Evolutionary conservation across 2,113 vertebrate species (phyloP), one percentile per base, ranked within the genome.

Genomic region (Rostratula benghalensis): DNA sequence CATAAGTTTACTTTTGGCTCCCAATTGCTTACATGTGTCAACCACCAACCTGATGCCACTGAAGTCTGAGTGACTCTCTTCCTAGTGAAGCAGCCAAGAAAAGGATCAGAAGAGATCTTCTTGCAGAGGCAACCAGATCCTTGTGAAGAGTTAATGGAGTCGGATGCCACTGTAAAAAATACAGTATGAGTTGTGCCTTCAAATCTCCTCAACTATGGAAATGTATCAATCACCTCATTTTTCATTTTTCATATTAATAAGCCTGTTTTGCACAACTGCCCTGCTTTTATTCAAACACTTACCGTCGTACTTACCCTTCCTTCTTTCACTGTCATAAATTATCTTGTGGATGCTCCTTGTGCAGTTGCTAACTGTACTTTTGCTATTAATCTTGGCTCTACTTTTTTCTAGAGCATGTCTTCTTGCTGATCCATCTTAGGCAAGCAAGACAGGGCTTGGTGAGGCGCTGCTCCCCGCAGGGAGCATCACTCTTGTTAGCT

Each of bases 101-200:
- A 84, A 77, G 82, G 20, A 60, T 27, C 46, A 70, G 85, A 89
- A 35, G 43, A 85, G 5, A 70, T 79, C 67, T 79, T 70, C 57
- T 68, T 33, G 19, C 33, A 37, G 33, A 27, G 27, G 13, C 30
- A 48, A 75, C 3, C 13, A 94, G 70, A 85, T n/a, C 15, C 46
- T 57, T 80, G 46, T 74, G 65, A 90, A 90, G 65, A 92, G 30
- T 85, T 94, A 96, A 96, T 59, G 70, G 43, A 94, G 46, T 85
- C 46, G 89, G 67, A 41, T 14, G 22, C 43, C 70, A 77, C 28
- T 76, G 60, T 19, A 80, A 82, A 71, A 87, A 90, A 76, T 45
- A 82, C 60, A 76, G 37, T 79, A 82, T 61, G 43, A 93, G 48
- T 73, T 61, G 13, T 85, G 78, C 33, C 89, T 83, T 70, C 87